phyloP scores from a whole-genome alignment of 2,113 vertebrate species.

The Zonotrichia leucophrys region DNA sequence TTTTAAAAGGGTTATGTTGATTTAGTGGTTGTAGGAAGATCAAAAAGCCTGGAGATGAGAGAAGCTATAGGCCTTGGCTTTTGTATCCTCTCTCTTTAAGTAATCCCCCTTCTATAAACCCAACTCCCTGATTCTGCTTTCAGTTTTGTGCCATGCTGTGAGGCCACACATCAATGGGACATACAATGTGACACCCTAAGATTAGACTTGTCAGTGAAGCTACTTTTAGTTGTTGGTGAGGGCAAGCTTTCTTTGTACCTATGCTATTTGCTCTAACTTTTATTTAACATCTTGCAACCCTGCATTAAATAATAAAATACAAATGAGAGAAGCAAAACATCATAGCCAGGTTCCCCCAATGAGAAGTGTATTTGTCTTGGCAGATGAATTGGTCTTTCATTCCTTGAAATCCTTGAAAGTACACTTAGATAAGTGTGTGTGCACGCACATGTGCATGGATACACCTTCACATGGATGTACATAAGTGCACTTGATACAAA shows the following conservation, averaged over 20 bases:
- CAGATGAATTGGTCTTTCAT: neutral
- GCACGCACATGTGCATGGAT: fast-evolving
- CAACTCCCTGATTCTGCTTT: neutral
- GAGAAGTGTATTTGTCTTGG: neutral
- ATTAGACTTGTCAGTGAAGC: neutral
- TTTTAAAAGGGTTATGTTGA: neutral
- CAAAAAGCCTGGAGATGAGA: neutral
- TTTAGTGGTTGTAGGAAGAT: neutral
- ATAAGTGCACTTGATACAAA: neutral
- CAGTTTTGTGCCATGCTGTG: neutral
- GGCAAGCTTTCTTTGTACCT: neutral
- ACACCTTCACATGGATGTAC: neutral
- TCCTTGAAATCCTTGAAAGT: neutral
- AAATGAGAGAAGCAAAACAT: neutral
- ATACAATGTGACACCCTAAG: too few species aligned
- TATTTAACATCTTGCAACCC: neutral
- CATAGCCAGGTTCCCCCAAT: neutral
- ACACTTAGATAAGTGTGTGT: neutral
- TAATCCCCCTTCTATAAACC: neutral
- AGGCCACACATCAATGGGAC: neutral
- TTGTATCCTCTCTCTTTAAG: neutral
- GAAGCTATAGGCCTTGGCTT: neutral
- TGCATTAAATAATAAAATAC: neutral
- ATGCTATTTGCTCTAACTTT: neutral
- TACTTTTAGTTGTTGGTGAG: neutral